Conservation (phyloP, 2,888 invertebrate species). For the Drosophila mettleri region DNA sequence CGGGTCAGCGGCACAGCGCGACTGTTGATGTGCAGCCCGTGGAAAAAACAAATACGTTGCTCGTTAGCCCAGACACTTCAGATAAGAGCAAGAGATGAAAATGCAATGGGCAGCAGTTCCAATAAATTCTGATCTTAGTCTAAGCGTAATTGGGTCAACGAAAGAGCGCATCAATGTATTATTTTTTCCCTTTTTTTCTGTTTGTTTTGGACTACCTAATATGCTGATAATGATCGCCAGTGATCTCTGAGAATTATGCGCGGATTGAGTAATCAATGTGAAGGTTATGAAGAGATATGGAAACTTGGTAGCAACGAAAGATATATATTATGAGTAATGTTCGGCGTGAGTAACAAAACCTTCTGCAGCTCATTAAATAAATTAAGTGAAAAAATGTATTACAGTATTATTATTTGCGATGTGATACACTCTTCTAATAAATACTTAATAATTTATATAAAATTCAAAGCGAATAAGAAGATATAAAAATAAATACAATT, state of each 20-base stretch:
- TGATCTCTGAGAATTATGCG: constrained; percentile 24
- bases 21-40: constrained; percentile 56
- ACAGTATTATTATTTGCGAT: too few relatives aligned
- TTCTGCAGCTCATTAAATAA: background rate
- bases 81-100: constrained; percentile 57
- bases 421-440: background rate
- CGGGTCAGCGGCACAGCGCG: constrained; percentile 63
- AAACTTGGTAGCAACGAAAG: too few relatives aligned
- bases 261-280: constrained; percentile 41
- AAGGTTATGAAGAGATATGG: constrained; percentile 3
- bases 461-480: background rate
- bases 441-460: background rate
- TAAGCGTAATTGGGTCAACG: constrained; percentile 45
- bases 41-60: constrained; percentile 71
- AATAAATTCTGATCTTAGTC: constrained; percentile 59
- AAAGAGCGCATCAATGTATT: constrained; percentile 33
- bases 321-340: constrained; percentile 7
- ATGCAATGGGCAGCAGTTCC: constrained; percentile 48
- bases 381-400: constrained; percentile 9
- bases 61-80: constrained; percentile 75
- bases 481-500: too few relatives aligned
- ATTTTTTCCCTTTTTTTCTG: background rate
- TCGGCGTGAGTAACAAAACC: constrained; percentile 4
- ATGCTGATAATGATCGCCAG: constrained; percentile 34
- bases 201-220: constrained; percentile 33